Conservation (phyloP, 2,888 invertebrate species). For the Nowickia ferox region DNA sequence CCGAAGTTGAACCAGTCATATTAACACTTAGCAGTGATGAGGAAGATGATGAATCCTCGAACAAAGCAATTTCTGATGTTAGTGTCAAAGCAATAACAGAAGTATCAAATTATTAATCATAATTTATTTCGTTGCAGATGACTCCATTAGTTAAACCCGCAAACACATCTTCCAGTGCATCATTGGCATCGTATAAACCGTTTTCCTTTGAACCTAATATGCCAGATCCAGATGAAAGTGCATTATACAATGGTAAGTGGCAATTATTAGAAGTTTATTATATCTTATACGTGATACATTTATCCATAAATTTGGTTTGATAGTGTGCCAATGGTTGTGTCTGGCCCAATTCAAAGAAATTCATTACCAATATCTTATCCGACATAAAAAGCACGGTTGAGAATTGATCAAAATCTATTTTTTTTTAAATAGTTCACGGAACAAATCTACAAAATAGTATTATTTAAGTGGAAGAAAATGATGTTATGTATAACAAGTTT, state of each 20-base stretch:
- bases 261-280: too few species aligned
- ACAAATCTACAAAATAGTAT: too few species aligned
- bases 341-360: too few species aligned
- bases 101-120: background rate
- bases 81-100: conserved; percentile 49
- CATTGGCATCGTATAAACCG: conserved; percentile 74
- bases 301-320: too few species aligned
- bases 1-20: conserved; percentile 88
- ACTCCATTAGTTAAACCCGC: conserved; percentile 48
- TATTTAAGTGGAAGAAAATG: too few species aligned
- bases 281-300: too few species aligned
- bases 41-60: conserved; percentile 84
- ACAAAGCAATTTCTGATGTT: conserved; percentile 76
- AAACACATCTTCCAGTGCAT: conserved; percentile 53
- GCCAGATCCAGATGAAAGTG: conserved; percentile 79
- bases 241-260: conserved; percentile 78
- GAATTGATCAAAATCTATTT: too few species aligned
- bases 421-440: too few species aligned
- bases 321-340: too few species aligned
- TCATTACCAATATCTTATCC: too few species aligned
- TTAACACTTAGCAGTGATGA: conserved; percentile 89
- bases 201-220: conserved; percentile 80
- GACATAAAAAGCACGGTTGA: too few species aligned
- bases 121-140: conserved; percentile 31
- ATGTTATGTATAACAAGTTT: too few species aligned